phyloP scores from a whole-genome alignment of 92 coral and sea anemone species.

The Paramuricea clavata region DNA sequence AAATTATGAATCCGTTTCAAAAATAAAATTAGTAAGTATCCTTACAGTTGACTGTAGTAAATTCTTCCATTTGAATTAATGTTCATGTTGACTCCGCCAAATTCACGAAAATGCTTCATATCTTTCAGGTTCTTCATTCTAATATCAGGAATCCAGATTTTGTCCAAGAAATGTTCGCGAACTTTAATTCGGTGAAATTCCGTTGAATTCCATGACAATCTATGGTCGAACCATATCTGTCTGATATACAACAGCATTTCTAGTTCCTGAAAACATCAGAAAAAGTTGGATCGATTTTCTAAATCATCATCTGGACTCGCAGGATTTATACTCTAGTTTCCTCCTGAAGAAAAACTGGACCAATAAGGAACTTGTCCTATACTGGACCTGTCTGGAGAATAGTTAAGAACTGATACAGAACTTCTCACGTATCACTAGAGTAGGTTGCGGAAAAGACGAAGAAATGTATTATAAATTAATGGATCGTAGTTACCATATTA shows the following conservation, averaged over 20 bases:
- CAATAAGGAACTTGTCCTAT: not conserved
- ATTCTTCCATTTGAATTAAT: constrained; percentile 10
- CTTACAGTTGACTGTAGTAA: constrained; percentile 41
- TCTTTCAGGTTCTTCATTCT: constrained; percentile 24
- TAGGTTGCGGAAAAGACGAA: no score
- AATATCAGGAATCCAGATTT: constrained; percentile 86
- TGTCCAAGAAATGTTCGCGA: constrained; percentile 54
- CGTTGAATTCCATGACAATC: constrained; percentile 23
- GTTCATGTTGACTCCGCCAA: constrained; percentile 35
- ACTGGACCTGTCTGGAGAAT: not conserved
- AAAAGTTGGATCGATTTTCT: not conserved
- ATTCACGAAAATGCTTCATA: constrained; percentile 20
- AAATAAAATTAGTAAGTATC: no score
- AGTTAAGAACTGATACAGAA: not conserved
- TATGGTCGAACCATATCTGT: constrained; percentile 65
- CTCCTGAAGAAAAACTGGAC: not conserved
- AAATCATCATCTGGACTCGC: no score
- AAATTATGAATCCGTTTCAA: no score
- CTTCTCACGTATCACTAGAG: not conserved
- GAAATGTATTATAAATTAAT: no score
- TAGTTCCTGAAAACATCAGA: constrained; percentile 42
- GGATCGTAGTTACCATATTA: constrained; percentile 6
- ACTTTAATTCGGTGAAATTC: not conserved
- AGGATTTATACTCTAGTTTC: no score
- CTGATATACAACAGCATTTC: constrained; percentile 58